Evolutionary conservation across 2,888 invertebrate species (phyloP).

Genomic region (Lycaena phlaeas): DNA sequence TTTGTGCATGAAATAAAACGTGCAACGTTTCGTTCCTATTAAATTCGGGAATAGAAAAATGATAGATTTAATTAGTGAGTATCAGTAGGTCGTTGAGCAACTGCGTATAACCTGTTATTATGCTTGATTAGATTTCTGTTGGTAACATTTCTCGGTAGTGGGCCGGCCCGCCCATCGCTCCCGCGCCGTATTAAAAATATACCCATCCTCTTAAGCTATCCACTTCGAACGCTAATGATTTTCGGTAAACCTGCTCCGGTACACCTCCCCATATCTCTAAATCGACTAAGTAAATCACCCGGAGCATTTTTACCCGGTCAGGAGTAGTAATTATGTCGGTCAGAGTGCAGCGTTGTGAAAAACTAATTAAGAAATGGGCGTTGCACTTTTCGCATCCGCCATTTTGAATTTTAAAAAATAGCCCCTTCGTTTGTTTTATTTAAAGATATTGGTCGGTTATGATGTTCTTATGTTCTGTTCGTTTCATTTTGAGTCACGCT

Average conservation of each 20-base stretch:
- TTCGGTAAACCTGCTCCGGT: conserved; percentile 68
- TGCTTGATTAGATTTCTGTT: conserved; percentile 72
- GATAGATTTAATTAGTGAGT: conserved; percentile 63
- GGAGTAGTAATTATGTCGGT: conserved; percentile 70
- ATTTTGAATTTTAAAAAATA: conserved; percentile 38
- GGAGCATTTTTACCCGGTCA: conserved; percentile 59
- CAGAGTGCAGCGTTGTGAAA: conserved; percentile 68
- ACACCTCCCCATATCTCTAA: conserved; percentile 57
- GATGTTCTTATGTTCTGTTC: conserved; percentile 65
- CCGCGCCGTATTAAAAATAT: conserved; percentile 68
- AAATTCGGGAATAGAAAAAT: conserved; percentile 35
- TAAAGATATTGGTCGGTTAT: conserved; percentile 18
- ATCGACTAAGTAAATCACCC: conserved; percentile 68
- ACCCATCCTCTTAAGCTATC: conserved; percentile 62
- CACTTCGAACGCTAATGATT: conserved; percentile 67
- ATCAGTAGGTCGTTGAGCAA: conserved; percentile 63
- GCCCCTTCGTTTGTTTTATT: conserved; percentile 17
- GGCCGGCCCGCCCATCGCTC: conserved; percentile 67
- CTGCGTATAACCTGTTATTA: conserved; percentile 70
- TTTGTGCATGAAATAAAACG: conserved; percentile 29
- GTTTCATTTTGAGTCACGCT: conserved; percentile 67
- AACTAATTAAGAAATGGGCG: conserved; percentile 70
- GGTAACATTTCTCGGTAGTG: conserved; percentile 73
- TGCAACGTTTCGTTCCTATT: conserved; percentile 54
- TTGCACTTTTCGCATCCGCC: conserved; percentile 45